Evolutionary conservation across 2,888 invertebrate species (phyloP), one percentile per base, ranked within the genome.

Genomic region (Thereva unica): DNA sequence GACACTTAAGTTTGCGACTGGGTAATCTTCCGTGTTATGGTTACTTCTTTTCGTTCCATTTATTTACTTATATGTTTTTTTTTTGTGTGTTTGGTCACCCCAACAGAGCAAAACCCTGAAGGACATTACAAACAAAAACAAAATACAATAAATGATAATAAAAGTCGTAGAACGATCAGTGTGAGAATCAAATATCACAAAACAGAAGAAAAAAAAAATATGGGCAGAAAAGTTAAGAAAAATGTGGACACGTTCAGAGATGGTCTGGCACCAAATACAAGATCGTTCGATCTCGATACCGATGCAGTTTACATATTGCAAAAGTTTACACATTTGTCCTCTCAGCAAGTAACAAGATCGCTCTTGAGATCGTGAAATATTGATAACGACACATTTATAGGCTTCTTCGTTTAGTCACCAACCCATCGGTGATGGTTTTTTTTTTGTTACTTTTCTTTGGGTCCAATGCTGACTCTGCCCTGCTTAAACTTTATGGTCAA

Each of bases 261-360:
- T 66, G 66, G 66, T 66, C 41, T 53, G 45, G 66, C 59, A 66
- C 57, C 44, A 67, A 57, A 67, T 57, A 64, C 64, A 67, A 64
- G 67, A 67, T 64, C 56, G 64, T 57, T 64, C 67, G 67, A 67
- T 67, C 57, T 64, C 44, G 65, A 56, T 65, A 42, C 64, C 6
- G 40, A n/a, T 50, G 64, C 53, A 44, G 64, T 67, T 67, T 57
- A 56, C 64, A 64, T 56, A 67, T 56, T 64, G 55, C 64, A 64
- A 67, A 64, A 64, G 45, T 42, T 67, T 69, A 63, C 69, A 69
- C 67, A 69, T 69, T 69, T 69, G 69, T 69, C 67, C 67, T 66
- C 67, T 61, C 69, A 66, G 67, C 66, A 67, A 67, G 69, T 67
- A 69, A 69, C 69, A 69, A 67, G 69, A 69, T 69, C 69, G 67